Conservation (phyloP, 2,888 invertebrate species). For the Sussaba pulchella region DNA sequence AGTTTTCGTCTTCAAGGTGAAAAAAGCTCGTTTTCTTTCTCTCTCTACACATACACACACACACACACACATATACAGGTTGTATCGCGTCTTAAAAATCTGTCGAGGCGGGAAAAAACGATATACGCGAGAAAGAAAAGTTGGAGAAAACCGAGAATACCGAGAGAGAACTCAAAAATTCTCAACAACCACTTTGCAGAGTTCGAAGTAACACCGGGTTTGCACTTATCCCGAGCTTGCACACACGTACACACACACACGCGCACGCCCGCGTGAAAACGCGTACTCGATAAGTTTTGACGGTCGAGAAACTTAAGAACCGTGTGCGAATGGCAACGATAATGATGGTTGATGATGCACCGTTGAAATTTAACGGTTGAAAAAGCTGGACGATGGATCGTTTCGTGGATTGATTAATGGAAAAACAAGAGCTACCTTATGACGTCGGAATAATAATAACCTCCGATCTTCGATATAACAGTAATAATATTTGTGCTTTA, state of each 20-base stretch:
- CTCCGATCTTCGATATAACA: no score
- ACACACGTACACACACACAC: slow-evolving; percentile 30
- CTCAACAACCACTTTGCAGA: slow-evolving; percentile 16
- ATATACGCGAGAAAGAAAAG: slow-evolving; percentile 40
- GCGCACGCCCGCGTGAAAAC: slow-evolving; percentile 4
- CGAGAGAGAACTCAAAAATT: slow-evolving; percentile 44
- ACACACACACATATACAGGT: neutral
- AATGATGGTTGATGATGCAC: slow-evolving; percentile 40
- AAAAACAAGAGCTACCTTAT: neutral
- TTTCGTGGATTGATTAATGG: slow-evolving; percentile 24
- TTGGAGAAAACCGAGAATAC: slow-evolving; percentile 57
- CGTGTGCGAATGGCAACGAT: slow-evolving; percentile 53
- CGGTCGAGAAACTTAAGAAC: slow-evolving; percentile 6
- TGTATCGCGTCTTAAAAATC: slow-evolving; percentile 12
- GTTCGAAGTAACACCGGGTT: slow-evolving; percentile 38
- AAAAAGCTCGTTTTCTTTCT: neutral
- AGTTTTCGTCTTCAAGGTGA: slow-evolving; percentile 20
- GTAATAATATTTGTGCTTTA: no score
- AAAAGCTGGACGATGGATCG: slow-evolving; percentile 24
- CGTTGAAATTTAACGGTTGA: slow-evolving; percentile 10
- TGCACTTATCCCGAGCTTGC: neutral
- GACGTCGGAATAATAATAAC: neutral
- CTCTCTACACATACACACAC: neutral
- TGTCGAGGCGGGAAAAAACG: neutral
- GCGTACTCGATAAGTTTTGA: slow-evolving; percentile 1